phyloP scores from a whole-genome alignment of 2,113 vertebrate species.

The Hypanus sabinus region DNA sequence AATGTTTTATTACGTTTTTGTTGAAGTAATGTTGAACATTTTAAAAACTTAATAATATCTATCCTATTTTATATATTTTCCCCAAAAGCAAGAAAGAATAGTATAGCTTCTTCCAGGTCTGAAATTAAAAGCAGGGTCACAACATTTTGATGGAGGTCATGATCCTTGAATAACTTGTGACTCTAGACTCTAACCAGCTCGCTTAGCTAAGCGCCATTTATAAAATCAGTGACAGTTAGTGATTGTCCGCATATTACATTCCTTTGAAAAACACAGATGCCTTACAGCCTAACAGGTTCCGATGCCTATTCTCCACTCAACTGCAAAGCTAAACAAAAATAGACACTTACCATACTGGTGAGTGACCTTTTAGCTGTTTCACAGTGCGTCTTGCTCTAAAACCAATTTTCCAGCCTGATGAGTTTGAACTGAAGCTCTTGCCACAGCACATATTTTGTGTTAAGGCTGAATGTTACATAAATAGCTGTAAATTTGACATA shows the following conservation, averaged over 20 bases:
- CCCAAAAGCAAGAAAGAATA: neutral
- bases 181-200: neutral
- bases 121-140: conserved; percentile 5
- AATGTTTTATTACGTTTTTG: neutral
- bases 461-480: neutral
- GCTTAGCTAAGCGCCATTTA: conserved; percentile 7
- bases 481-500: neutral
- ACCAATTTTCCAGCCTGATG: conserved; percentile 33
- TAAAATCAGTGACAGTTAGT: conserved; percentile 23
- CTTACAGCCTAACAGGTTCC: neutral
- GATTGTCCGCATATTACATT: neutral
- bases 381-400: neutral
- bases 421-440: conserved; percentile 1
- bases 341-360: neutral
- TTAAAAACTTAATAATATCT: neutral
- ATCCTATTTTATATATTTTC: no score
- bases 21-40: neutral
- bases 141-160: neutral
- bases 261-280: neutral
- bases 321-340: conserved; percentile 8
- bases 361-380: neutral
- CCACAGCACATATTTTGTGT: conserved; percentile 24
- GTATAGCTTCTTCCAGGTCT: neutral
- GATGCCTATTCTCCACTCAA: neutral
- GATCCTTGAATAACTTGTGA: neutral